A percentile compares a stretch with the other conserved stretches of the same genome.
phyloP scores from a whole-genome alignment of 2,797 vertebrate genomes.

The Halcyon chelicuti region DNA sequence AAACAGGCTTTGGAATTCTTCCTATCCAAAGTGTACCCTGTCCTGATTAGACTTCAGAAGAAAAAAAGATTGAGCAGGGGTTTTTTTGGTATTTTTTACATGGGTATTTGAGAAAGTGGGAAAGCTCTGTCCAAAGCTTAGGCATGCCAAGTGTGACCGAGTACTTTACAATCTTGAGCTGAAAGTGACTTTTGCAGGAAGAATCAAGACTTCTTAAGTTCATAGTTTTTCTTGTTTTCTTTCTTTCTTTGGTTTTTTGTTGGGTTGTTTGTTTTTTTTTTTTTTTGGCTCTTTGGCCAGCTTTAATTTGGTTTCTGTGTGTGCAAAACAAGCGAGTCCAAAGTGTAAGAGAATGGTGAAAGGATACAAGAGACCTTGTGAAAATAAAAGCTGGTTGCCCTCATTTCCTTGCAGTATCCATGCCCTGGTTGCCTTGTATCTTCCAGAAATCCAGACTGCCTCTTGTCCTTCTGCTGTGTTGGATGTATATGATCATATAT shows the following conservation, averaged over 20 bases:
- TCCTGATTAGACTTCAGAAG: constrained; percentile 63
- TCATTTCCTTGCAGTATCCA: background rate
- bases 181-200: constrained; percentile 7
- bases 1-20: constrained; percentile 33
- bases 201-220: constrained; percentile 28
- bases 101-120: background rate
- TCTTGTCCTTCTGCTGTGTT: background rate
- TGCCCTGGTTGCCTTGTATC: background rate
- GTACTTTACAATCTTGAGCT: background rate
- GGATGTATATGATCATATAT: fast-evolving
- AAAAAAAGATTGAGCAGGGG: constrained; percentile 26
- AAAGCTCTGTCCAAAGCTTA: background rate
- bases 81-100: background rate
- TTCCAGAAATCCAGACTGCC: background rate
- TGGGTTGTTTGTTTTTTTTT: too few species aligned
- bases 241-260: background rate
- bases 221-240: too few species aligned
- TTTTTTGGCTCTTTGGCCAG: background rate
- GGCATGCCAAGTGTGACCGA: constrained; percentile 9
- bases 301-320: background rate
- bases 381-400: background rate
- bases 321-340: background rate
- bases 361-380: background rate
- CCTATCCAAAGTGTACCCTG: constrained; percentile 19
- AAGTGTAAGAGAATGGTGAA: background rate